Evolutionary conservation across 2,888 invertebrate genomes (phyloP).

Genomic region (Muscina levida): DNA sequence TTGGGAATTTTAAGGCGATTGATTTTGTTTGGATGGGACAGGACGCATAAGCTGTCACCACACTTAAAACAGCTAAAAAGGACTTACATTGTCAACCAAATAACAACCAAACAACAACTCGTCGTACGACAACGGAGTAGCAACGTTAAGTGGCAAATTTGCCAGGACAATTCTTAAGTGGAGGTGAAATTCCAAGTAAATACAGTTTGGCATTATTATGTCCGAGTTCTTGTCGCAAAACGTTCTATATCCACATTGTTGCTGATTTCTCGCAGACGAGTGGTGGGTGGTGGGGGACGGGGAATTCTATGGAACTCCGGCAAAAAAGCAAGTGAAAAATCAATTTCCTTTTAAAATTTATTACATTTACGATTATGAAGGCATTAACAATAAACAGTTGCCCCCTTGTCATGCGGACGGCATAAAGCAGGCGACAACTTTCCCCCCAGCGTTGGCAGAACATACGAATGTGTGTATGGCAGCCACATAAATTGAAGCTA

Average conservation of each 20-base stretch:
- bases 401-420: not conserved
- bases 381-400: conserved; percentile 50
- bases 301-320: not conserved
- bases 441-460: not conserved
- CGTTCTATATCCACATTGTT: too few relatives aligned
- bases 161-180: conserved; percentile 48
- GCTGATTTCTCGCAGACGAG: too few relatives aligned
- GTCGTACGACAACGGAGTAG: too few relatives aligned
- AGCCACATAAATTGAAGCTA: conserved; percentile 33
- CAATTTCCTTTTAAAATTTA: conserved; percentile 65
- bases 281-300: too few relatives aligned
- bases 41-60: too few relatives aligned
- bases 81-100: too few relatives aligned
- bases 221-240: too few relatives aligned
- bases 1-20: too few relatives aligned
- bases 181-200: conserved; percentile 59
- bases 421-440: not conserved
- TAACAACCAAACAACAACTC: too few relatives aligned
- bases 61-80: too few relatives aligned
- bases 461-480: not conserved
- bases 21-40: too few relatives aligned
- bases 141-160: too few relatives aligned
- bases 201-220: conserved; percentile 48
- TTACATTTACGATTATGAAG: conserved; percentile 55
- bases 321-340: conserved; percentile 56